Percentiles rank a stretch among this genome's conserved stretches.
Evolutionary conservation across 53 echinoderm and acorn worm genomes (phyloP).

Genomic region (Holothuria leucospilota): DNA sequence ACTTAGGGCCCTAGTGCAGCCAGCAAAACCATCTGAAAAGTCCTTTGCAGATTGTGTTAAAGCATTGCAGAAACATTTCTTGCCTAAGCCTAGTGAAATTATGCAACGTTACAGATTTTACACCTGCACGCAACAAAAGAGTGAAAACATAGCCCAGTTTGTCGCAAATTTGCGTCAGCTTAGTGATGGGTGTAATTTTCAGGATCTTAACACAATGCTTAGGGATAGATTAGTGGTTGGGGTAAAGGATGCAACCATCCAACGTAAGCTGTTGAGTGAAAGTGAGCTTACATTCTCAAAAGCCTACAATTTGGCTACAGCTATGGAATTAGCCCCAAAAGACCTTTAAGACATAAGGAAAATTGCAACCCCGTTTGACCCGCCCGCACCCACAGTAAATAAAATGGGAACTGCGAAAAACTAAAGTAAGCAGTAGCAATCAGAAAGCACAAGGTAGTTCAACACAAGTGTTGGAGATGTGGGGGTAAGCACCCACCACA

Average conservation of each 20-base stretch:
- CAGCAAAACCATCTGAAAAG: slow-evolving; percentile 22
- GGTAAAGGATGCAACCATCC: slow-evolving; percentile 41
- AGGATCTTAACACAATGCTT: slow-evolving; percentile 58
- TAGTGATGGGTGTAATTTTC: too few species aligned
- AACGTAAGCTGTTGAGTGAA: slow-evolving; percentile 57
- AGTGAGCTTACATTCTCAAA: slow-evolving; percentile 42
- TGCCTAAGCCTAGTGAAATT: slow-evolving; percentile 37
- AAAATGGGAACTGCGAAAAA: not conserved
- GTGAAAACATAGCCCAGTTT: too few species aligned
- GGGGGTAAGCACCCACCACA: not conserved
- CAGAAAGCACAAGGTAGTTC: too few species aligned
- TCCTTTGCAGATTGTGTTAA: slow-evolving; percentile 9
- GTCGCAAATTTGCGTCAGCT: too few species aligned
- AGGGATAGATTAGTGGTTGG: slow-evolving; percentile 57
- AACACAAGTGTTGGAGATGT: slow-evolving; percentile 25
- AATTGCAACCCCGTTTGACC: not conserved
- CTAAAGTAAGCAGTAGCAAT: too few species aligned
- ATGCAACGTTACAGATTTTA: slow-evolving; percentile 39
- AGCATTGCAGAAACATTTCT: slow-evolving; percentile 15
- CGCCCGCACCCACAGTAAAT: not conserved
- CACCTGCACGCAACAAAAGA: not conserved
- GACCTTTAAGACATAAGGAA: slow-evolving; percentile 48
- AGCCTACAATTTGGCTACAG: slow-evolving; percentile 46
- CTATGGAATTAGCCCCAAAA: slow-evolving; percentile 54
- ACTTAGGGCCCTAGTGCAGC: too few species aligned